Percentiles rank a stretch among this genome's conserved stretches.
Evolutionary conservation across 1,140 invertebrate genomes (phyloP).

Genomic region (Ericerus pela): DNA sequence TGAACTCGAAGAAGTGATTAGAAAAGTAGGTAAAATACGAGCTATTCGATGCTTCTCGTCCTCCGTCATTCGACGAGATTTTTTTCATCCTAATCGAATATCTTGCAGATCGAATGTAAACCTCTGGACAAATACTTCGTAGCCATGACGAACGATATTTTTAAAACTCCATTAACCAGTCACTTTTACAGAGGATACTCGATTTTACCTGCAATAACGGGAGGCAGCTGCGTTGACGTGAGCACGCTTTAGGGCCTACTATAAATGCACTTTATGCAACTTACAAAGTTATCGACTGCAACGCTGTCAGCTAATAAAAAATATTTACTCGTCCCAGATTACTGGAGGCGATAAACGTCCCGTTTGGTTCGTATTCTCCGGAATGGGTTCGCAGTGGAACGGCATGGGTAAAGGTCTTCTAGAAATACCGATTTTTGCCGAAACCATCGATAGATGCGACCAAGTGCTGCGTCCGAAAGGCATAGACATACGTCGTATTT

Average conservation of each 20-base stretch:
- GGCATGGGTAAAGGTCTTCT: conserved; percentile 37
- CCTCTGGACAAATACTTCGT: conserved; percentile 43
- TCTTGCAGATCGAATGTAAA: conserved; percentile 20
- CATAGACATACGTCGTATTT: conserved; percentile 60
- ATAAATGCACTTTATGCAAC: too few relatives aligned
- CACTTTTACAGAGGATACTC: conserved; percentile 30
- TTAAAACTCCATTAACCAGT: conserved; percentile 33
- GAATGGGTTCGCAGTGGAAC: conserved; percentile 49
- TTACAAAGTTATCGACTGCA: too few relatives aligned
- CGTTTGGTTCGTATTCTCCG: conserved; percentile 47
- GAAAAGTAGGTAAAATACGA: neutral
- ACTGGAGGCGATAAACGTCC: conserved; percentile 25
- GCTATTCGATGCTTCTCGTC: neutral
- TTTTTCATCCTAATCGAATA: conserved; percentile 3
- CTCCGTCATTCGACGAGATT: too few relatives aligned
- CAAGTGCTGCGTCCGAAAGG: conserved; percentile 52
- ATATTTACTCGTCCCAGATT: neutral
- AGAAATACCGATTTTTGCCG: conserved; percentile 48
- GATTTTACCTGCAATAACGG: conserved; percentile 1
- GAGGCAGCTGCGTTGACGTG: too few relatives aligned
- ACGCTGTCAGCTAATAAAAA: too few relatives aligned
- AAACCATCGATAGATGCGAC: conserved; percentile 58
- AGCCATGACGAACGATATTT: conserved; percentile 34
- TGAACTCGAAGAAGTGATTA: conserved; percentile 16
- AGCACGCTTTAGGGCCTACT: too few relatives aligned